These are phyloP conservation scores for Spatulosminthurus flaviceps DNA, from an alignment of 2,888 invertebrate species.

Conservation along the genomic window DNA sequence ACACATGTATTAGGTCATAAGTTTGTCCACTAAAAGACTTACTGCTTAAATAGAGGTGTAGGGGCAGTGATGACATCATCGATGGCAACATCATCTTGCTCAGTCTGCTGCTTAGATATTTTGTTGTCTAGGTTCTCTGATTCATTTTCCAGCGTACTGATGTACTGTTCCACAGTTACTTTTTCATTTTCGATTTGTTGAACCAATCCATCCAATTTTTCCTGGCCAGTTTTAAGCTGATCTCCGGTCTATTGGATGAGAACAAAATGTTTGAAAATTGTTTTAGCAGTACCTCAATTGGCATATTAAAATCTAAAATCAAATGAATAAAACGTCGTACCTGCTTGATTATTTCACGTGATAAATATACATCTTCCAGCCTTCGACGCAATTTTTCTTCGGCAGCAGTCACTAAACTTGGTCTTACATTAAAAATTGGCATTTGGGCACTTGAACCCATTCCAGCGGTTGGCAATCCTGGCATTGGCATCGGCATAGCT, in stretches of 20 bases:
- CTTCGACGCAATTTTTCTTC: conserved; percentile 91
- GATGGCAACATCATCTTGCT: conserved; percentile 86
- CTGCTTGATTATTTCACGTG: conserved; percentile 59
- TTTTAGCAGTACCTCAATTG: too few species aligned
- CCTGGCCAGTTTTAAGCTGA: conserved; percentile 55
- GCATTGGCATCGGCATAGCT: conserved; percentile 63
- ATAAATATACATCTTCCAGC: conserved; percentile 68
- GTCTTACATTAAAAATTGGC: conserved; percentile 72
- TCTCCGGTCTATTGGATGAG: conserved; percentile 54
- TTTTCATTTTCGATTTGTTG: conserved; percentile 79
- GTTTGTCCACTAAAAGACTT: conserved; percentile 71
- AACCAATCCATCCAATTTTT: conserved; percentile 82
- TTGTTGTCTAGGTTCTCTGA: conserved; percentile 55
- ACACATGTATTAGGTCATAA: neutral
- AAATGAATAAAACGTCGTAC: too few species aligned
- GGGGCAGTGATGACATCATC: conserved; percentile 97
- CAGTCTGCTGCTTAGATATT: conserved; percentile 76
- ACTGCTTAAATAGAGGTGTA: conserved; percentile 95
- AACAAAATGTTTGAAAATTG: neutral
- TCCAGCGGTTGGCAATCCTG: conserved; percentile 29
- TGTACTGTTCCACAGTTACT: conserved; percentile 65
- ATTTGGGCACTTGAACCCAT: conserved; percentile 31
- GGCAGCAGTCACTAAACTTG: conserved; percentile 91
- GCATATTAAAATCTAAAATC: too few species aligned
- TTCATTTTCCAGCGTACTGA: conserved; percentile 57